A percentile compares a stretch with the other conserved stretches of the same genome.
phyloP scores from a whole-genome alignment of 1,140 invertebrate genomes.

The Oreohelix idahoensis region DNA sequence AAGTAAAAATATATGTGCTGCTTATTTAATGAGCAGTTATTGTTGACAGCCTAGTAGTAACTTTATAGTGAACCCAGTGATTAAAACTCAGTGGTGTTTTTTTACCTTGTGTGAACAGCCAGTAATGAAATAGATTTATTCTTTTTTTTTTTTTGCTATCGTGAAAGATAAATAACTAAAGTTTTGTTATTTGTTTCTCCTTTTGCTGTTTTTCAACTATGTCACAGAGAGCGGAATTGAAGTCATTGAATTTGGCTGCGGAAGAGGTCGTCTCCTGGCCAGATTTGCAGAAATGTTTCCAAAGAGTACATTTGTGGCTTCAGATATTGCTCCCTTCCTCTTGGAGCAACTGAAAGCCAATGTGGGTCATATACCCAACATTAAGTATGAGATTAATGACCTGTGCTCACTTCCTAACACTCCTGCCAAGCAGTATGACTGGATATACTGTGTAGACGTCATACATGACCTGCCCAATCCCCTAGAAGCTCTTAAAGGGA shows the following conservation, averaged over 20 bases:
- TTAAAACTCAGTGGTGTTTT: too few species aligned
- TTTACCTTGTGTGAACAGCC: too few species aligned
- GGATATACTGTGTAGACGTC: slow-evolving; percentile 17
- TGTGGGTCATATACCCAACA: slow-evolving; percentile 19
- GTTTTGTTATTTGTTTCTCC: background rate
- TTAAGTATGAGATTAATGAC: slow-evolving; percentile 7
- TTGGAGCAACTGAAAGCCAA: background rate
- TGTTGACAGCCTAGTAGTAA: too few species aligned
- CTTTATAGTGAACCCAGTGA: too few species aligned
- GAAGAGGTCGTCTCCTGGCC: slow-evolving; percentile 7
- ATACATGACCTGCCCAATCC: slow-evolving; percentile 33
- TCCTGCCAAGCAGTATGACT: slow-evolving; percentile 29
- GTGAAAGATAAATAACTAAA: background rate
- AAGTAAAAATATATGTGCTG: too few species aligned
- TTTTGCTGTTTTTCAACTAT: background rate
- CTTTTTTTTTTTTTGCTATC: slow-evolving; percentile 7
- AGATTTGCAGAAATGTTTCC: slow-evolving; percentile 22
- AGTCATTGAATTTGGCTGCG: slow-evolving; percentile 35
- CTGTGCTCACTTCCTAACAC: slow-evolving; percentile 9
- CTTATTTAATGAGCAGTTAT: too few species aligned
- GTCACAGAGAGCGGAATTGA: slow-evolving; percentile 28
- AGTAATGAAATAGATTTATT: too few species aligned
- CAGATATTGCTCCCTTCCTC: background rate
- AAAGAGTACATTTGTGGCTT: slow-evolving; percentile 16
- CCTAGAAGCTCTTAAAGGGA: slow-evolving; percentile 7